Evolutionary conservation across 2,113 vertebrate genomes (phyloP).

Genomic region (Noctilio leporinus): DNA sequence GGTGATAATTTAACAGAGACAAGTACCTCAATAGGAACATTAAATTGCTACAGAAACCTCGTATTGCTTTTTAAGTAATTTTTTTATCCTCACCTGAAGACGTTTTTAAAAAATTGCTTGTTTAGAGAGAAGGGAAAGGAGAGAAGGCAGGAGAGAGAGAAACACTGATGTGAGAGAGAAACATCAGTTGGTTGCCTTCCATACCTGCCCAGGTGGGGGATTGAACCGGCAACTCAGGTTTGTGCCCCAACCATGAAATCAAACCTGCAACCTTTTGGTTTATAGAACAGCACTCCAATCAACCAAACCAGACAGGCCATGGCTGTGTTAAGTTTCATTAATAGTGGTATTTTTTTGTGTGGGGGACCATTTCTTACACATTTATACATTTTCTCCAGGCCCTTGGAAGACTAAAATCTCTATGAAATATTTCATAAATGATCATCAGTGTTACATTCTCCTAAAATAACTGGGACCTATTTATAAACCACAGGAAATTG

Average conservation of each 20-base stretch:
- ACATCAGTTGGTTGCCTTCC: too few species aligned
- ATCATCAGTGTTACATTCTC: conserved; percentile 52
- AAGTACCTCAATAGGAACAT: not conserved
- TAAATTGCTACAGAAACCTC: not conserved
- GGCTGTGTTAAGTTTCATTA: not conserved
- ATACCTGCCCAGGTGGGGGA: too few species aligned
- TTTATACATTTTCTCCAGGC: conserved; percentile 11
- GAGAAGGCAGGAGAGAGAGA: too few species aligned
- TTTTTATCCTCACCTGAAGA: not conserved
- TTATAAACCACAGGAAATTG: conserved; percentile 75
- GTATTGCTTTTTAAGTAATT: not conserved
- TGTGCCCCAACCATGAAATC: too few species aligned
- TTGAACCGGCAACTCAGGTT: too few species aligned
- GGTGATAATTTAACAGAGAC: too few species aligned
- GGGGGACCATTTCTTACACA: conserved; percentile 2
- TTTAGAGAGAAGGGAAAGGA: too few species aligned
- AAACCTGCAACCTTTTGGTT: too few species aligned
- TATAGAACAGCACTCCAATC: too few species aligned
- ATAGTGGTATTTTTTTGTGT: not conserved
- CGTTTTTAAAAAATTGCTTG: too few species aligned
- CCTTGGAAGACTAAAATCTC: conserved; percentile 3
- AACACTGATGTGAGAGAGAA: too few species aligned
- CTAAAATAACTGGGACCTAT: conserved; percentile 69
- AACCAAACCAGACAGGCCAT: too few species aligned
- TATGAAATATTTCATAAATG: not conserved